These are phyloP conservation scores for Nestor notabilis DNA, from an alignment of 2,113 vertebrate genomes.

Conservation along the genomic window DNA sequence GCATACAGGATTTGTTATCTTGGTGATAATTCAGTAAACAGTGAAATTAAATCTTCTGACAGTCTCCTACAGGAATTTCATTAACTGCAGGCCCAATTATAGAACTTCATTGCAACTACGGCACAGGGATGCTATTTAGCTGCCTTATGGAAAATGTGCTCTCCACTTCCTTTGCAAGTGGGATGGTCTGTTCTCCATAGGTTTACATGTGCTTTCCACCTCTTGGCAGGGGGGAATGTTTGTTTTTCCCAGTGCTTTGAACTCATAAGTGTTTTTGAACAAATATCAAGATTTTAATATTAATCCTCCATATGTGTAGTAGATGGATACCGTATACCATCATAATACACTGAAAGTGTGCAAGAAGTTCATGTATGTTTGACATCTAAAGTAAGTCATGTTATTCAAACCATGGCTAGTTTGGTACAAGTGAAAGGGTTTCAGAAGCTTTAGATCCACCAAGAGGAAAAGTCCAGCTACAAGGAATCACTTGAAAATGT, in stretches of 20 bases:
- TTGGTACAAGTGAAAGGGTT: background rate
- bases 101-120: background rate
- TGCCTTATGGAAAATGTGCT: background rate
- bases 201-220: background rate
- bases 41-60: conserved; percentile 47
- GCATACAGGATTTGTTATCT: background rate
- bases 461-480: background rate
- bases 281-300: background rate
- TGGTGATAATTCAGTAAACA: conserved; percentile 47
- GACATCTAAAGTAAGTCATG: background rate
- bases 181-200: background rate
- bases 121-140: background rate
- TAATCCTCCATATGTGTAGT: background rate
- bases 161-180: background rate
- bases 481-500: background rate
- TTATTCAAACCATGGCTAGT: background rate
- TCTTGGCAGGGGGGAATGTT: background rate
- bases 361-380: background rate
- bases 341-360: background rate
- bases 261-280: background rate
- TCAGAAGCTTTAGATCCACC: background rate
- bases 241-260: background rate
- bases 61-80: conserved; percentile 39
- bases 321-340: background rate
- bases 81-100: background rate